phyloP scores from a whole-genome alignment of 2,113 vertebrate genomes.

The Anarhynchus alexandrinus region DNA sequence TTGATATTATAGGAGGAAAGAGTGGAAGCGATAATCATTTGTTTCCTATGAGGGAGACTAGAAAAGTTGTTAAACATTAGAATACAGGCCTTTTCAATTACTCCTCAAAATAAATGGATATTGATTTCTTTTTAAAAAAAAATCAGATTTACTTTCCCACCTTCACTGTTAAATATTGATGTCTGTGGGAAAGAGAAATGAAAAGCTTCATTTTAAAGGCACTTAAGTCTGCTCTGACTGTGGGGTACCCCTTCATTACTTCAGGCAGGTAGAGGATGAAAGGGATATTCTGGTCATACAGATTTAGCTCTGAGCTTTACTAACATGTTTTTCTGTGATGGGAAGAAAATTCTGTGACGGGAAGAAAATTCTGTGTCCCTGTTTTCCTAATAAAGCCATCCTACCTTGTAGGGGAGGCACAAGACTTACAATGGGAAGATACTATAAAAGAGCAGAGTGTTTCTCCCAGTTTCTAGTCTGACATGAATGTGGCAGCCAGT shows the following conservation, averaged over 20 bases:
- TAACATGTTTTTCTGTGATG: not conserved
- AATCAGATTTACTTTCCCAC: conserved; percentile 67
- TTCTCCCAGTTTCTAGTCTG: not conserved
- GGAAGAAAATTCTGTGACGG: not conserved
- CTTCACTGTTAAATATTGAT: conserved; percentile 68
- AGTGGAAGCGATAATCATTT: conserved; percentile 19
- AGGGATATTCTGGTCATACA: not conserved
- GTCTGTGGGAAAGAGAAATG: conserved; percentile 63
- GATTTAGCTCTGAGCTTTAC: not conserved
- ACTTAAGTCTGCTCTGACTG: conserved; percentile 35
- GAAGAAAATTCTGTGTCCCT: not conserved
- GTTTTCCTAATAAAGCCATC: not conserved
- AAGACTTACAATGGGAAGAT: not conserved
- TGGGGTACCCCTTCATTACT: conserved; percentile 19
- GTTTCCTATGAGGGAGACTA: conserved; percentile 50
- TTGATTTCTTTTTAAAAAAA: conserved; percentile 48
- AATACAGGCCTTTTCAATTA: conserved; percentile 60
- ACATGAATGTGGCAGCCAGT: not conserved
- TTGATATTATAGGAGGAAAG: conserved; percentile 45
- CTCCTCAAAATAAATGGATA: conserved; percentile 61
- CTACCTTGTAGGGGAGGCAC: not conserved
- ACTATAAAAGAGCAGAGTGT: not conserved
- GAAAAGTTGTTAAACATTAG: conserved; percentile 67
- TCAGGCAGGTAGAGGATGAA: not conserved
- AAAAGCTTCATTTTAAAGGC: conserved; percentile 55